These are phyloP conservation scores for Triops longicaudatus DNA, from an alignment of 1,140 invertebrate genomes.

Conservation along the genomic window DNA sequence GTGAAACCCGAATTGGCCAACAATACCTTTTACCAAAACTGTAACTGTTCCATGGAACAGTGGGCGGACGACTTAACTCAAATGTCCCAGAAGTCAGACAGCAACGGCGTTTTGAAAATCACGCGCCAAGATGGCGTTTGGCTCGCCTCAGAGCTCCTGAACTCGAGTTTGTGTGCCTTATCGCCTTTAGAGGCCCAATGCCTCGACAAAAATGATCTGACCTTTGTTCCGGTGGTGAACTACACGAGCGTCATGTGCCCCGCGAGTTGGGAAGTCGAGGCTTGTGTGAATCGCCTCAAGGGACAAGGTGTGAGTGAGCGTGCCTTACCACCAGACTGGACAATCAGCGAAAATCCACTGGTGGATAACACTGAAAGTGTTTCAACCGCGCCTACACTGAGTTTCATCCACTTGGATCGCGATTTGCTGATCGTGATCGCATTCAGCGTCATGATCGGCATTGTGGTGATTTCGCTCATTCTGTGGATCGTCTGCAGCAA, in stretches of 20 bases:
- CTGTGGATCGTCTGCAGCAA: neutral
- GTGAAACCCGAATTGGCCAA: slow-evolving; percentile 12
- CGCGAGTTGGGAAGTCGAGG: neutral
- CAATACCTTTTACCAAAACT: slow-evolving; percentile 24
- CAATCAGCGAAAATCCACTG: neutral
- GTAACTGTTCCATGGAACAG: slow-evolving; percentile 13
- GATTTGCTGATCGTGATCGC: neutral
- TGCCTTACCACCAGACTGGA: neutral
- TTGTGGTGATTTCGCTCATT: neutral
- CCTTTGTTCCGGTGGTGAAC: slow-evolving; percentile 22
- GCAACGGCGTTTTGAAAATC: neutral
- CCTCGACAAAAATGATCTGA: neutral
- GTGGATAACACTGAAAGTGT: neutral
- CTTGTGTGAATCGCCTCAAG: neutral
- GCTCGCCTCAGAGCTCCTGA: slow-evolving; percentile 22
- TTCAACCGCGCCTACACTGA: neutral
- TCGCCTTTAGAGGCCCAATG: slow-evolving; percentile 1
- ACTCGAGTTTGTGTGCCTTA: slow-evolving; percentile 21
- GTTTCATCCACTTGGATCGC: neutral
- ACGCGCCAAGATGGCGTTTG: neutral
- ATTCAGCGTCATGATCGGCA: neutral
- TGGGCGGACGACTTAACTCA: slow-evolving; percentile 25
- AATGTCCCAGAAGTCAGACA: neutral
- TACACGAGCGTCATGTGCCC: slow-evolving; percentile 24
- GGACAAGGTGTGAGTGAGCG: neutral